phyloP scores from a whole-genome alignment of 2,888 invertebrate species.

The Malthinus flaveolus region DNA sequence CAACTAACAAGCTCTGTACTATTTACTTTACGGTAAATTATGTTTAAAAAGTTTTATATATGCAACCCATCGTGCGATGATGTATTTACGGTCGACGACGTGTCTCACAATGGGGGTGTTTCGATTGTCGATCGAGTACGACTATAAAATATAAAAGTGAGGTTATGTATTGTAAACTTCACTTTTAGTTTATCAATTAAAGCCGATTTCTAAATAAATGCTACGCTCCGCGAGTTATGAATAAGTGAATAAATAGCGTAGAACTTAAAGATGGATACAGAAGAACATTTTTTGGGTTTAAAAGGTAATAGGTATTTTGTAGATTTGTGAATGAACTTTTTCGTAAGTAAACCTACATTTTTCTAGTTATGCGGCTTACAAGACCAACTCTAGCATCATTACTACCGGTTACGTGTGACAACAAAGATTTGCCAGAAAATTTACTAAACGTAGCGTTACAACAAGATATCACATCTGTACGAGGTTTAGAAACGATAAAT shows the following conservation, averaged over 20 bases:
- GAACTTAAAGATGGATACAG: conserved; percentile 42
- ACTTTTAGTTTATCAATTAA: too few species aligned
- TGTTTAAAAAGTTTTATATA: too few species aligned
- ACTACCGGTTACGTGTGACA: conserved; percentile 80
- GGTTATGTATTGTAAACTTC: too few species aligned
- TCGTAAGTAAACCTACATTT: conserved; percentile 3
- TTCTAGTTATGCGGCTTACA: conserved; percentile 88
- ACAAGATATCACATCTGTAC: conserved; percentile 82
- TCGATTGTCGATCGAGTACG: too few species aligned
- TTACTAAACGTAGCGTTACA: conserved; percentile 77
- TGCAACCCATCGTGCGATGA: too few species aligned
- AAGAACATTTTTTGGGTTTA: conserved; percentile 47
- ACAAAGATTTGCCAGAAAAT: conserved; percentile 82
- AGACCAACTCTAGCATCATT: conserved; percentile 86
- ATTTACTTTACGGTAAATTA: too few species aligned
- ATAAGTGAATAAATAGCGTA: not conserved
- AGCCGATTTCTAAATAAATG: too few species aligned
- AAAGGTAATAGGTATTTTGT: conserved; percentile 42
- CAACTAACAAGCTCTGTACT: too few species aligned
- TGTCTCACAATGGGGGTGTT: too few species aligned
- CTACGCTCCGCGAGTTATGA: too few species aligned
- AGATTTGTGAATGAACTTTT: not conserved
- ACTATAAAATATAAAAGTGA: too few species aligned
- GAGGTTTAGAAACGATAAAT: conserved; percentile 79
- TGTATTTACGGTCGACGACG: too few species aligned